These are phyloP conservation scores for Syritta pipiens DNA, from an alignment of 2,888 invertebrate species.

Conservation along the genomic window DNA sequence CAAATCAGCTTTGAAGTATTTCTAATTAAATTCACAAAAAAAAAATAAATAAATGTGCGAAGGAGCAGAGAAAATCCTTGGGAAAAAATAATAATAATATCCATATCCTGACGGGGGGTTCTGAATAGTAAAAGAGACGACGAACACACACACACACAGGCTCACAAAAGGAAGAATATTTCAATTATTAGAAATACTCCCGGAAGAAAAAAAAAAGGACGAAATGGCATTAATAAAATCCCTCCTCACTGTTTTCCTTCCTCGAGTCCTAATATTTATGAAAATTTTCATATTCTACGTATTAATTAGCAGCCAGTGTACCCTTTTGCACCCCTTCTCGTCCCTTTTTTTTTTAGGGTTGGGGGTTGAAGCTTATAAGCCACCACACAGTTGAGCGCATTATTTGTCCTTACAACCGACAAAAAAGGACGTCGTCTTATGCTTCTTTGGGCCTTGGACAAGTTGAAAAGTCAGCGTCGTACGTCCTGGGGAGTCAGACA, in stretches of 20 bases:
- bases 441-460: not conserved
- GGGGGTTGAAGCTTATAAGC: conserved; percentile 7
- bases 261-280: conserved; percentile 27
- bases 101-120: too few relatives aligned
- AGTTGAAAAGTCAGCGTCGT: conserved; percentile 40
- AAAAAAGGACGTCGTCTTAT: conserved; percentile 22
- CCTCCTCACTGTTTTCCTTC: not conserved
- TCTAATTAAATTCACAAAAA: conserved; percentile 53
- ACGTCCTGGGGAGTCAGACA: too few relatives aligned
- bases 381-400: not conserved
- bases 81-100: too few relatives aligned
- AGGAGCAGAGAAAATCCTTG: not conserved
- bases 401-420: conserved; percentile 24
- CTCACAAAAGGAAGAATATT: conserved; percentile 30
- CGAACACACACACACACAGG: not conserved
- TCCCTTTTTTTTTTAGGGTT: not conserved
- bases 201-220: conserved; percentile 6
- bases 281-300: conserved; percentile 54
- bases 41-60: too few relatives aligned
- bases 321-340: not conserved
- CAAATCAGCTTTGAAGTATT: conserved; percentile 54
- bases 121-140: not conserved
- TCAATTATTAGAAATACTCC: conserved; percentile 35
- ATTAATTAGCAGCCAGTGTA: conserved; percentile 53
- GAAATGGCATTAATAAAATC: conserved; percentile 13